These are phyloP conservation scores for Labeo catla DNA, from an alignment of 2,113 vertebrate genomes.

Conservation along the genomic window DNA sequence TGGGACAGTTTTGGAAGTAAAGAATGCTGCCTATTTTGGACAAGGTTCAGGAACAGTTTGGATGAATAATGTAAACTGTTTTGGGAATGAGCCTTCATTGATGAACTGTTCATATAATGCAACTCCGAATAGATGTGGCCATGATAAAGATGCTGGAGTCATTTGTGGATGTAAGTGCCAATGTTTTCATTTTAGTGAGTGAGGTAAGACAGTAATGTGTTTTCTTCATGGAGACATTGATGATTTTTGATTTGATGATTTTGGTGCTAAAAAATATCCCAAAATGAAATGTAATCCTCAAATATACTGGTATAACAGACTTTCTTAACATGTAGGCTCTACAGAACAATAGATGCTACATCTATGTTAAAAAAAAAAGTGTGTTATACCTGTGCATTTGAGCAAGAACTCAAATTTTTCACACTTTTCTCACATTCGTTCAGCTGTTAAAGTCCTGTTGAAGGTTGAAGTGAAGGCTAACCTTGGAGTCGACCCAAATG, in stretches of 20 bases:
- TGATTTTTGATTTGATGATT: neutral
- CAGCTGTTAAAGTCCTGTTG: neutral
- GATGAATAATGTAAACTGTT: neutral
- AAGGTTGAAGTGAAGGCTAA: neutral
- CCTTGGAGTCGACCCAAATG: neutral
- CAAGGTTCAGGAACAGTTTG: neutral
- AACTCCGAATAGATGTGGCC: neutral
- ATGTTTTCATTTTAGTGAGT: neutral
- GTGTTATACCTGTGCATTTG: neutral
- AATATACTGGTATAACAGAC: no score
- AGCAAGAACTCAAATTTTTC: neutral
- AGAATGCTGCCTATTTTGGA: neutral
- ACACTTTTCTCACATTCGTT: neutral
- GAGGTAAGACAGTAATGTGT: neutral
- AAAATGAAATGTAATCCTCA: no score
- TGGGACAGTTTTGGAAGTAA: neutral
- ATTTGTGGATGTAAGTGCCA: conserved; percentile 2
- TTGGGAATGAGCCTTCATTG: conserved; percentile 11
- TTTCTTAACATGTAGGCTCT: no score
- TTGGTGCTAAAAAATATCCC: no score
- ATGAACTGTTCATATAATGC: neutral
- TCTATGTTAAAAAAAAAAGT: neutral
- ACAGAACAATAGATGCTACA: no score
- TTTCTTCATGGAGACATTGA: neutral
- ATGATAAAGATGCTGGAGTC: conserved; percentile 11